phyloP scores from a whole-genome alignment of 1,140 invertebrate species.

The Trigoniulus corallinus region DNA sequence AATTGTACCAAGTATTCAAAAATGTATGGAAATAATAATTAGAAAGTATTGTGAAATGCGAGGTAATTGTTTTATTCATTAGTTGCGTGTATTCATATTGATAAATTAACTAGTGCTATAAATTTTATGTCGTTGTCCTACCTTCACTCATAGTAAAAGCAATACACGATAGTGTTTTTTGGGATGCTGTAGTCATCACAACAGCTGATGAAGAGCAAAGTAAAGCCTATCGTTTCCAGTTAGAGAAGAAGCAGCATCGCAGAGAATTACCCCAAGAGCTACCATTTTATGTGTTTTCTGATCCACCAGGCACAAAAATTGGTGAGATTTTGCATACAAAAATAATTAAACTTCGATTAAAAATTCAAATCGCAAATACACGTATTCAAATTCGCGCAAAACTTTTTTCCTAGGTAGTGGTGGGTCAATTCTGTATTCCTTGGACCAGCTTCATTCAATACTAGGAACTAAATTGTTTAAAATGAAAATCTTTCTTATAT shows the following conservation, averaged over 20 bases:
- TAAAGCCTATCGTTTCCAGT: constrained; percentile 23
- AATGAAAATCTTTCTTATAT: constrained; percentile 26
- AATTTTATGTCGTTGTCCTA: too few relatives aligned
- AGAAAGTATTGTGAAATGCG: too few relatives aligned
- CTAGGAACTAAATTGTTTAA: constrained; percentile 20
- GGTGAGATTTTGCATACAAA: constrained; percentile 19
- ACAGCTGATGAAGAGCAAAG: constrained; percentile 25
- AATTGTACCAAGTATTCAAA: too few relatives aligned
- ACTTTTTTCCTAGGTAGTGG: constrained; percentile 24
- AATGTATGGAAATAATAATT: too few relatives aligned
- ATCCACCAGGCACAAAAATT: constrained; percentile 26
- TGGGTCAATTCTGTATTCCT: constrained; percentile 26
- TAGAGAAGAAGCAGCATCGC: constrained; percentile 19
- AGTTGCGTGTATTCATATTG: too few relatives aligned
- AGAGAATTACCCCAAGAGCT: constrained; percentile 21
- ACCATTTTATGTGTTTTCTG: constrained; percentile 21
- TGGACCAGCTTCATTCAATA: constrained; percentile 18
- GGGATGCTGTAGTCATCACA: constrained; percentile 29
- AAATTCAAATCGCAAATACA: not conserved
- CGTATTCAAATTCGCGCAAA: not conserved
- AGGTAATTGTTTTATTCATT: too few relatives aligned
- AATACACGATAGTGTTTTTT: too few relatives aligned
- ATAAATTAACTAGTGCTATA: too few relatives aligned
- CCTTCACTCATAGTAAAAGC: too few relatives aligned
- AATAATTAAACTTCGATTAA: not conserved